Evolutionary conservation across 2,113 vertebrate species (phyloP).

Genomic region (Murina feae): DNA sequence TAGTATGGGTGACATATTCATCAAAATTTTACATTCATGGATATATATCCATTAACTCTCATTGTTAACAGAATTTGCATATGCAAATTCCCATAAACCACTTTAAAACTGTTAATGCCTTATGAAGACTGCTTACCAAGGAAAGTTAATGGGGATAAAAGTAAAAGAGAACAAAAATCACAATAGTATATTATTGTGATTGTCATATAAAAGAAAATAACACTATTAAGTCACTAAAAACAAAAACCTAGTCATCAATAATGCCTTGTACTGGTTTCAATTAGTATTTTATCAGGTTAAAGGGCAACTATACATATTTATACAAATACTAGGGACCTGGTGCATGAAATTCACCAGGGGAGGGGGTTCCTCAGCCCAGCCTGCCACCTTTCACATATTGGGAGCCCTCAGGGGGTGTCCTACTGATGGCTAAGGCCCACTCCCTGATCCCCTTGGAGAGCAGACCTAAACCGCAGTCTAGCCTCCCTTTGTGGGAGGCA

Average conservation of each 20-base stretch:
- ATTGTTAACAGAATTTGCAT: conserved; percentile 7
- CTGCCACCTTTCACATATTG: too few relatives aligned
- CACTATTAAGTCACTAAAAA: neutral
- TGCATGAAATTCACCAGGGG: too few relatives aligned
- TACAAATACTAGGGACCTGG: neutral
- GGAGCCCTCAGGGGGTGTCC: too few relatives aligned
- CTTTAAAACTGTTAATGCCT: neutral
- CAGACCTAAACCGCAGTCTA: too few relatives aligned
- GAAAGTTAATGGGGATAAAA: neutral
- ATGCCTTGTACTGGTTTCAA: neutral
- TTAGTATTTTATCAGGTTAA: neutral
- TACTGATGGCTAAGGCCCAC: too few relatives aligned
- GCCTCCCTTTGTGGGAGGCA: too few relatives aligned
- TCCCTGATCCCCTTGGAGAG: too few relatives aligned
- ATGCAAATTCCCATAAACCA: neutral
- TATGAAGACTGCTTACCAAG: neutral
- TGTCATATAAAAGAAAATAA: neutral
- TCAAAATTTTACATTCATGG: conserved; percentile 44
- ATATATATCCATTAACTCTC: neutral
- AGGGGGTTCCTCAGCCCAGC: too few relatives aligned
- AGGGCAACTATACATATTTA: neutral
- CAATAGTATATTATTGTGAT: neutral
- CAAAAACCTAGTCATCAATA: neutral
- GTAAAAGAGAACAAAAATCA: neutral
- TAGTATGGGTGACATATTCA: neutral